Evolutionary conservation across 1,140 invertebrate genomes (phyloP), one percentile per base, ranked within the genome.

Genomic region (Procambarus clarkii): DNA sequence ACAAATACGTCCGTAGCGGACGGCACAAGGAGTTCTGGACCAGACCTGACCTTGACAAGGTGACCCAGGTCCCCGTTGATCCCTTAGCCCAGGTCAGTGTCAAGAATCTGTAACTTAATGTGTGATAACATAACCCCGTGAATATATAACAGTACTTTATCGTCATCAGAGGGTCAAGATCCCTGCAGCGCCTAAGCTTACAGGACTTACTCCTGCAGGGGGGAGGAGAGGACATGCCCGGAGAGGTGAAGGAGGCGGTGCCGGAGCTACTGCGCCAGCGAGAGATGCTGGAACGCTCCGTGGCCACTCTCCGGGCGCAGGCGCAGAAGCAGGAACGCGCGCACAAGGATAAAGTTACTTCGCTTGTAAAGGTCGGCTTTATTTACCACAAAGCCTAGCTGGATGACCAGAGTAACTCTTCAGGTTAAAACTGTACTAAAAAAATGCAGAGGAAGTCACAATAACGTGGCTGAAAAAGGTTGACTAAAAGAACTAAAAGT

Each of bases 271-370:
- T 92, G 46, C 78, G 92, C 13, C 92, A 92, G 71, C 69, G 92
- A 15, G 88, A 92, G 83, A 90, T 87, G 84, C 92, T 92, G 78
- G 92, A 92, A 85, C 83, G 92, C 0, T 90, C 92, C 9, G 92
- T 92, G 64, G 74, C 88, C 24, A 92, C 84, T 2, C 78, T 92
- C 64, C 71, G 89, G 13, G 89, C 50, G n/a, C 85, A 82, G 77
- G 88, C 88, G 15, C 74, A 86, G 69, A 92, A 90, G 46, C 88
- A 81, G 83, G 69, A 50, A 0, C 46, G 77, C 0, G 92, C 92
- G 2, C 82, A 91, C 78, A 92, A 81, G 71, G 88, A 87, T 21
- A 86, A 81, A 8, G 71, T 90, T 46, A 79, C 88, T 44, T 83
- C 78, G 24, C 71, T 92, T 2, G 92, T 92, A 13, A 91, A 87